Conservation (phyloP, 2,888 invertebrate species). For the Ormia ochracea region DNA sequence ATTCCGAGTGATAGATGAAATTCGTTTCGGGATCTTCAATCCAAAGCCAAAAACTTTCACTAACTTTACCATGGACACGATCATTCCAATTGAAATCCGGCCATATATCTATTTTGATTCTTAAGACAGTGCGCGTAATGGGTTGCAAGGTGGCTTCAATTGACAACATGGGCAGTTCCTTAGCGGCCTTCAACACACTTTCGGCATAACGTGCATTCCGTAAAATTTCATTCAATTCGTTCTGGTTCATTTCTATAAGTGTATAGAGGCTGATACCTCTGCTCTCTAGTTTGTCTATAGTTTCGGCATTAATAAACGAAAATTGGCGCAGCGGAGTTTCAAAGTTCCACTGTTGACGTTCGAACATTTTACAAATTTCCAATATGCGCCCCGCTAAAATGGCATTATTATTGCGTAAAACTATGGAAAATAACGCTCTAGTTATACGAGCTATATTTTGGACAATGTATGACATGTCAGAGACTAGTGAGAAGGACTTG, state of each 20-base stretch:
- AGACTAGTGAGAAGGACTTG: slow-evolving; percentile 78
- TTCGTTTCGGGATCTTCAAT: slow-evolving; percentile 97
- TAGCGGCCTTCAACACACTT: slow-evolving; percentile 88
- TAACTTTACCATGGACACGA: slow-evolving; percentile 89
- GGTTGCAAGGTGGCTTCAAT: slow-evolving; percentile 93
- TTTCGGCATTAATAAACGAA: slow-evolving; percentile 84
- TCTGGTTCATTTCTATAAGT: slow-evolving; percentile 90
- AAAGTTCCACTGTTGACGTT: slow-evolving; percentile 92
- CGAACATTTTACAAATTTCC: slow-evolving; percentile 93
- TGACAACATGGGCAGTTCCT: slow-evolving; percentile 89
- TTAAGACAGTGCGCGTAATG: slow-evolving; percentile 93
- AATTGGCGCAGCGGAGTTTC: slow-evolving; percentile 92
- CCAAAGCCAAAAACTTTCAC: slow-evolving; percentile 98
- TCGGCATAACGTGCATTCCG: slow-evolving; percentile 85
- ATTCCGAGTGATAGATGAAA: slow-evolving; percentile 96
- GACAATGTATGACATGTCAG: slow-evolving; percentile 76
- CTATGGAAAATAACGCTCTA: slow-evolving; percentile 95
- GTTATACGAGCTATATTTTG: slow-evolving; percentile 94
- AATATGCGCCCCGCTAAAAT: slow-evolving; percentile 91
- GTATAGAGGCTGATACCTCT: slow-evolving; percentile 85
- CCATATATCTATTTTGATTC: slow-evolving; percentile 87
- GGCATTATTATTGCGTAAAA: slow-evolving; percentile 92
- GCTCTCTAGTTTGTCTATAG: slow-evolving; percentile 88
- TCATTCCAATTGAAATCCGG: slow-evolving; percentile 93
- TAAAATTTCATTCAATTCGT: slow-evolving; percentile 89